phyloP scores from a whole-genome alignment of 2,888 invertebrate species.

The Invenusta paracnida region DNA sequence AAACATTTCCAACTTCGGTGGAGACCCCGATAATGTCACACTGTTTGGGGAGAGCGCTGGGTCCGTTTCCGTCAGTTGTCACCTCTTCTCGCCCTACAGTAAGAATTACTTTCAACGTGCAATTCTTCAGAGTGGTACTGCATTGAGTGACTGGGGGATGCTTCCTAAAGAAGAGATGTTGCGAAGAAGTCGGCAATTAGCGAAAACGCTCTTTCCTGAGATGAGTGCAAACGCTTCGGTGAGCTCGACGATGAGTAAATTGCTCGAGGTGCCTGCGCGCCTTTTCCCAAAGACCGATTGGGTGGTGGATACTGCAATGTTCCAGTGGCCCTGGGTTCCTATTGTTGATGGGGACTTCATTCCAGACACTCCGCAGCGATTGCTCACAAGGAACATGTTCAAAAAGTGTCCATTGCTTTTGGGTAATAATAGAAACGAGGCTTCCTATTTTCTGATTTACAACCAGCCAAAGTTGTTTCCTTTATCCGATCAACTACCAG shows the following conservation, averaged over 20 bases:
- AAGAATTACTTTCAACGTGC: slow-evolving; percentile 50
- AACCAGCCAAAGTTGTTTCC: background rate
- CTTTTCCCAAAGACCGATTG: background rate
- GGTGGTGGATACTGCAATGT: slow-evolving; percentile 24
- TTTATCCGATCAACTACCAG: background rate
- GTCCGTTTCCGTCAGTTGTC: slow-evolving; percentile 49
- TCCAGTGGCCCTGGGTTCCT: slow-evolving; percentile 36
- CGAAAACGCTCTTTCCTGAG: background rate
- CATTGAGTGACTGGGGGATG: slow-evolving; percentile 49
- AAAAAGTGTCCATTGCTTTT: slow-evolving; percentile 31
- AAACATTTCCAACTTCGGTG: slow-evolving; percentile 67
- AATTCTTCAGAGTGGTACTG: slow-evolving; percentile 51
- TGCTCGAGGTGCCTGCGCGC: background rate
- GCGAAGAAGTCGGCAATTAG: slow-evolving; percentile 43
- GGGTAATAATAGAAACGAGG: slow-evolving; percentile 14
- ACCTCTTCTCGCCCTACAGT: slow-evolving; percentile 50
- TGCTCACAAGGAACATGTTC: background rate
- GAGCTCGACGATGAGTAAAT: background rate
- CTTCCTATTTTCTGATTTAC: slow-evolving; percentile 16
- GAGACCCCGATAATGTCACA: slow-evolving; percentile 50
- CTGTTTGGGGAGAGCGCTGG: slow-evolving; percentile 54
- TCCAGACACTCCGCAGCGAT: background rate
- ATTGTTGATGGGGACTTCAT: slow-evolving; percentile 35
- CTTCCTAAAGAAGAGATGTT: slow-evolving; percentile 43
- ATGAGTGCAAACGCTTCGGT: background rate